Evolutionary conservation across 2,113 vertebrate species (phyloP), one percentile per base, ranked within the genome.

Genomic region (Piaya cayana): DNA sequence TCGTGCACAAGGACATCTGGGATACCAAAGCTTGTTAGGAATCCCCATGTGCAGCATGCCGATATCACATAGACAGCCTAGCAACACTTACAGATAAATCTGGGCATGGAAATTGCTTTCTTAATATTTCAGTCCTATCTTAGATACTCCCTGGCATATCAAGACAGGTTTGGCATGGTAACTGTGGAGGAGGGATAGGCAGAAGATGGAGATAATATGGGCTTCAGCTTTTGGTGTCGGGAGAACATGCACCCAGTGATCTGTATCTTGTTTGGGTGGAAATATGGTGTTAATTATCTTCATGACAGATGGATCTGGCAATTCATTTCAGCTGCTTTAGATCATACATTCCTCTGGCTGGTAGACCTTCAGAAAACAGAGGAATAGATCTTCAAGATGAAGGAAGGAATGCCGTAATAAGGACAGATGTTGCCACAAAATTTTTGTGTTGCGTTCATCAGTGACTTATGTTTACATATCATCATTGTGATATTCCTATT

Each of bases 81-180:
- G 68, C 72, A 84, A 85, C 26, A 86, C 93, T 69, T 70, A 55
- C 47, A 62, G 72, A 77, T 89, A 69, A 77, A 92, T 92, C 76
- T 88, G 80, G 92, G 64, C 55, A 37, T 36, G 32, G 29, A 76
- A 80, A 92, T 10, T 58, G 65, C 89, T 95, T 91, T 92, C 58
- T 94, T 85, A 84, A 79, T 49, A 72, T 86, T 95, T 78, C 86
- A 60, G 34, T 74, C 64, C 93, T 92, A 49, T 50, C 58, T 72
- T 34, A 95, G 91, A 74, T 87, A 96, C 62, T 94, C 70, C 86
- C 78, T 77, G 79, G 95, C 97, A 93, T 97, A 95, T 86, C 39
- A 36, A 97, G 84, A 96, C 81, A 76, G 53, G n/a, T 78, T 96
- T 97, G 97, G 97, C 92, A 43, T 19, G 25, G 32, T 89, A 92